Base-by-base conservation (phyloP, 2,797 vertebrate species). In the Argyrosomus regius region DNA sequence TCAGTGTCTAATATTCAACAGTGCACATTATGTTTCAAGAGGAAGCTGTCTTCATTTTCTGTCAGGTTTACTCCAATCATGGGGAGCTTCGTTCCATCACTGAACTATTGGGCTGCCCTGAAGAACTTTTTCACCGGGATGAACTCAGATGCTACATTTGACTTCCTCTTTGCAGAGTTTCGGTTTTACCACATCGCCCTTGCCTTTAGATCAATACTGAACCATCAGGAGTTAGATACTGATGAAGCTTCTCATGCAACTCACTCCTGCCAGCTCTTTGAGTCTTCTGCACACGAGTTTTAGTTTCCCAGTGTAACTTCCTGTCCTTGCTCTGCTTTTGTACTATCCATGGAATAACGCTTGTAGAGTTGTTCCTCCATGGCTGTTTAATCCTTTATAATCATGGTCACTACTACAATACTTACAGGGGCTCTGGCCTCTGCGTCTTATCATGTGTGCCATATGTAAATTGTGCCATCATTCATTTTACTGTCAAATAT, bases 141-240 rank as follows among this genome's bases (percentile, higher is more conserved):
- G 8, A 41, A 49, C 12, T 41, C 5, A 28, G 31, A 59, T 66
- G 53, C 48, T 45, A 17, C 35, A 22, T 43, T 43, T 43, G 12
- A 68, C 22, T 57, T 52, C 52, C 28, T 56, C 64, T 58, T 50
- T 52, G 24, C 18, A 31, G 39, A 2, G 24, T 26, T 70, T 26
- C 28, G 16, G 17, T 18, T 81, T 64, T 54, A 22, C 46, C 35
- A 22, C 52, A 45, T 52, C 12, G 20, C 62, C 20, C 45, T 41
- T 48, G 26, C 20, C 53, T 35, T 70, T 65, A 48, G 54, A 72
- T 76, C 49, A 66, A 66, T 62, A 68, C 50, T 57, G 49, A 50
- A 35, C 50, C 62, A 57, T 50, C n/a, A 49, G 8, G 68, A 54
- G 54, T 72, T 54, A 39, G 3, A 45, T 17, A 57, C 26, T 64